Evolutionary conservation across 2,888 invertebrate genomes (phyloP).

Genomic region (Tenodera sinensis): DNA sequence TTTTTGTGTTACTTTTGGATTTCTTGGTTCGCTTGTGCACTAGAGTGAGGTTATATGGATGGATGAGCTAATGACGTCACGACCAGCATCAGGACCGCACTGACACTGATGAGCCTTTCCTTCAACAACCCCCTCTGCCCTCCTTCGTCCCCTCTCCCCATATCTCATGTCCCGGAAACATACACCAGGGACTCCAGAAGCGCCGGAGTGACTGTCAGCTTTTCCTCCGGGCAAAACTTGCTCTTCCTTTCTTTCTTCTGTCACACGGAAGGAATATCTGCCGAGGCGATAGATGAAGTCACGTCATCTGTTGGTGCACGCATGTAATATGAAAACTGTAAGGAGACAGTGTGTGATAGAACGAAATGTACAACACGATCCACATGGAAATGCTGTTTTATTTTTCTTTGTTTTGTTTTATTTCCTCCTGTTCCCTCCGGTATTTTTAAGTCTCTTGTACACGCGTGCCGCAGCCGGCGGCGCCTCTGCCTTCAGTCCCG

Average conservation of each 20-base stretch:
- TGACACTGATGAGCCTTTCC: conserved; percentile 26
- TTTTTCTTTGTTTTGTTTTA: too few species aligned
- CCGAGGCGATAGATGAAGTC: neutral
- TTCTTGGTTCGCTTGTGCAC: neutral
- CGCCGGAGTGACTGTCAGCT: conserved; percentile 19
- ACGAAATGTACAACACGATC: too few species aligned
- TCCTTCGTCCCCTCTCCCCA: conserved; percentile 6
- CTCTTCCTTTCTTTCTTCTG: conserved; percentile 8
- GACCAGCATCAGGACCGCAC: conserved; percentile 21
- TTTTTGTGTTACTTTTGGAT: neutral
- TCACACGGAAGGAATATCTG: neutral
- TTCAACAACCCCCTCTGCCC: conserved; percentile 12
- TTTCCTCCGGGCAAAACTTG: conserved; percentile 19
- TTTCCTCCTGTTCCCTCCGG: too few species aligned
- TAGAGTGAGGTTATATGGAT: conserved; percentile 17
- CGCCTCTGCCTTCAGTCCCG: too few species aligned
- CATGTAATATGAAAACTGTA: neutral
- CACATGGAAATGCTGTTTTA: too few species aligned
- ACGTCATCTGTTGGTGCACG: neutral
- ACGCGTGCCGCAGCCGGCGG: too few species aligned
- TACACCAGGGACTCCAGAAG: conserved; percentile 13
- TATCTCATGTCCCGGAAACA: conserved; percentile 23
- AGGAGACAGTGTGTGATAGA: neutral
- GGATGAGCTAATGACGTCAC: conserved; percentile 25
- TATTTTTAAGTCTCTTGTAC: too few species aligned